Evolutionary conservation across 1,140 invertebrate species (phyloP).

Genomic region (Trypoxylus dichotomus): DNA sequence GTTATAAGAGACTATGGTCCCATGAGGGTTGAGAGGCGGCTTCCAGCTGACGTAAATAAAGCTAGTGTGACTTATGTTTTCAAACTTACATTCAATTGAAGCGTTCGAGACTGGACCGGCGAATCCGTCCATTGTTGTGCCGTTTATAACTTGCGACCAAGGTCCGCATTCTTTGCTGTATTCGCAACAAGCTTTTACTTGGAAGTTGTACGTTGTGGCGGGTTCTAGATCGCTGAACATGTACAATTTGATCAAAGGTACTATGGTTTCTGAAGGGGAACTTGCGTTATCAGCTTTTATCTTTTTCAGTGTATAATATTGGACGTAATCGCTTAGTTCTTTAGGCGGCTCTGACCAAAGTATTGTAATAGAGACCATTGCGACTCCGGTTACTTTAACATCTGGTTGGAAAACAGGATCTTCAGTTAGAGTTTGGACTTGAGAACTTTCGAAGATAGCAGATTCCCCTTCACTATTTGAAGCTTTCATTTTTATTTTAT

Average conservation of each 20-base stretch:
- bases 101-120: slow-evolving; percentile 59
- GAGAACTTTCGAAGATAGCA: slow-evolving; percentile 47
- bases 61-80: slow-evolving; percentile 64
- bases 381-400: slow-evolving; percentile 75
- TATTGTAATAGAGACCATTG: slow-evolving; percentile 75
- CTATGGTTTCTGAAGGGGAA: slow-evolving; percentile 61
- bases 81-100: slow-evolving; percentile 64
- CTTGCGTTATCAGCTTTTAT: slow-evolving; percentile 59
- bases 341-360: slow-evolving; percentile 70
- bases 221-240: slow-evolving; percentile 77
- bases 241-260: slow-evolving; percentile 67
- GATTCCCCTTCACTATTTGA: slow-evolving; percentile 58
- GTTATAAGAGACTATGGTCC: slow-evolving; percentile 72
- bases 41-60: slow-evolving; percentile 72
- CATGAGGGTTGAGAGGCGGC: slow-evolving; percentile 69
- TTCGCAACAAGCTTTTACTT: slow-evolving; percentile 75
- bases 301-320: slow-evolving; percentile 73
- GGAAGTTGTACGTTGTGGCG: slow-evolving; percentile 76
- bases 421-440: slow-evolving; percentile 58
- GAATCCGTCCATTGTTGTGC: slow-evolving; percentile 77
- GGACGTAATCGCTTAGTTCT: slow-evolving; percentile 69
- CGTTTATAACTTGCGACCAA: slow-evolving; percentile 73
- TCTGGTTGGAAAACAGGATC: slow-evolving; percentile 79
- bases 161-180: slow-evolving; percentile 73
- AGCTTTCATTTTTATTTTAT: slow-evolving; percentile 59